Conservation (phyloP, 2,888 invertebrate genomes). For the Melanostoma scalare region DNA sequence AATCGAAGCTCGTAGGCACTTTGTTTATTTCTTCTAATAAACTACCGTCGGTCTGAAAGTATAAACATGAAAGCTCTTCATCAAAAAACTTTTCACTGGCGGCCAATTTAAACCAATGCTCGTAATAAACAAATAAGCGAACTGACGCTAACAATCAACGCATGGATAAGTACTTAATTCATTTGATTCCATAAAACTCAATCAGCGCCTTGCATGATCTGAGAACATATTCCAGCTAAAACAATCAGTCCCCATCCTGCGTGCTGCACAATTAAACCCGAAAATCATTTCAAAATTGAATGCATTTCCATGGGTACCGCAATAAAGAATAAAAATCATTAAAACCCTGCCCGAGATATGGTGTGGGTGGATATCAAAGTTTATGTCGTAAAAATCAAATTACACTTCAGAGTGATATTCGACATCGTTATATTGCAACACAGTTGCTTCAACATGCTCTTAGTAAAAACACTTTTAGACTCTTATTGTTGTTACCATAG, state of each 20-base stretch:
- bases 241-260: conserved; percentile 36
- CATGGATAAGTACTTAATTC: conserved; percentile 48
- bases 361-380: not conserved
- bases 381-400: conserved; percentile 70
- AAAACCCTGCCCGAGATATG: conserved; percentile 25
- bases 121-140: conserved; percentile 11
- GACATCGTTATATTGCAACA: conserved; percentile 46
- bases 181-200: conserved; percentile 58
- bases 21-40: too few relatives aligned
- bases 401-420: conserved; percentile 54
- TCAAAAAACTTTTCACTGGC: not conserved
- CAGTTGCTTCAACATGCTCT: conserved; percentile 22
- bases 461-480: not conserved
- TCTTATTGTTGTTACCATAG: conserved; percentile 20
- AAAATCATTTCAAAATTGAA: conserved; percentile 47
- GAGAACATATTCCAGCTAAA: conserved; percentile 9
- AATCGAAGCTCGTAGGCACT: too few relatives aligned
- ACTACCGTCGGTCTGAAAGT: too few relatives aligned
- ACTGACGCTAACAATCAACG: conserved; percentile 26
- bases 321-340: conserved; percentile 52
- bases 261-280: conserved; percentile 22
- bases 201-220: conserved; percentile 53
- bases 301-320: conserved; percentile 45
- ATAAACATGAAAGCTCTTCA: too few relatives aligned
- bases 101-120: not conserved